Conservation (phyloP, 2,888 invertebrate genomes). For the Cephus spinipes region DNA sequence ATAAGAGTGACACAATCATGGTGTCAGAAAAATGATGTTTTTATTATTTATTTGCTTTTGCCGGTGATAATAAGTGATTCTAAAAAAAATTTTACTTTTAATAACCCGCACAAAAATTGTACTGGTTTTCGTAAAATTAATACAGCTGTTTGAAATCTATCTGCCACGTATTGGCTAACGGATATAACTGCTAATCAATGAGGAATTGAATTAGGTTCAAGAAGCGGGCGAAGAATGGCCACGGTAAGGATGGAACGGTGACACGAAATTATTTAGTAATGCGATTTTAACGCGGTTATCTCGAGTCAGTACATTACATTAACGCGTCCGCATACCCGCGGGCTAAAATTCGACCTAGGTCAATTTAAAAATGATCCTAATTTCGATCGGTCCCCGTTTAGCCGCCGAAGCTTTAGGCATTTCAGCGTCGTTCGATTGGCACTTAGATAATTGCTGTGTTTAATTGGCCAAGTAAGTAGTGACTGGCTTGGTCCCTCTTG, state of each 20-base stretch:
- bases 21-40: neutral
- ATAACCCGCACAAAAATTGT: neutral
- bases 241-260: neutral
- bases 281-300: slow-evolving; percentile 6
- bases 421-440: neutral
- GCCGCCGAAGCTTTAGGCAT: neutral
- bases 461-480: neutral
- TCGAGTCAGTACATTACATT: neutral
- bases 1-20: neutral
- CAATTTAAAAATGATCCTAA: neutral
- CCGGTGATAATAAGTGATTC: neutral
- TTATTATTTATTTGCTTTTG: neutral
- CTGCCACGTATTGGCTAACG: neutral
- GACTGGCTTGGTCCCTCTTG: neutral
- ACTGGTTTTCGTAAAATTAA: neutral
- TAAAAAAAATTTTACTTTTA: neutral
- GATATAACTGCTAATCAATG: neutral
- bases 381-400: neutral
- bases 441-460: slow-evolving; percentile 4
- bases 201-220: neutral
- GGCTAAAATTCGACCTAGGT: neutral
- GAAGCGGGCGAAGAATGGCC: neutral
- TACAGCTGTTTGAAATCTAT: neutral
- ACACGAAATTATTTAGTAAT: slow-evolving; percentile 5
- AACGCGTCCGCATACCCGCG: neutral